A percentile compares a stretch with the other conserved stretches of the same genome.
Conservation (phyloP, 2,797 vertebrate species). For the Tenualosa ilisha region DNA sequence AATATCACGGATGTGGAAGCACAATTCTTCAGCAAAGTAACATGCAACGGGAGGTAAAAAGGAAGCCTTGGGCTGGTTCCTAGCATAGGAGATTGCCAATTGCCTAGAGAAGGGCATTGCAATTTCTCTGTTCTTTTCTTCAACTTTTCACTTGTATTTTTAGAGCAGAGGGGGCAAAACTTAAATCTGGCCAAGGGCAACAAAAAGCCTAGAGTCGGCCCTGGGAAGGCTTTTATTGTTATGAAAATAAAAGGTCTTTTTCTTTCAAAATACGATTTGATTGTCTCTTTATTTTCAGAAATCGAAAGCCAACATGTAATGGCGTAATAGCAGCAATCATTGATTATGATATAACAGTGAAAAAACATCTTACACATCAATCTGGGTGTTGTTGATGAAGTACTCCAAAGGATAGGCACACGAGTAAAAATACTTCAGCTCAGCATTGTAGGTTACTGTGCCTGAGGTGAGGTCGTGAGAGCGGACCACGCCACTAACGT, state of each 20-base stretch:
- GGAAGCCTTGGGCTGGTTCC: too few relatives aligned
- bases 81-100: too few relatives aligned
- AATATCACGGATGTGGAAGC: neutral
- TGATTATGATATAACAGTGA: neutral
- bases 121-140: too few relatives aligned
- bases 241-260: too few relatives aligned
- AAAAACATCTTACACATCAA: conserved; percentile 70
- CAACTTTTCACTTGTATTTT: too few relatives aligned
- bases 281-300: neutral
- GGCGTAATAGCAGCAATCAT: neutral
- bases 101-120: too few relatives aligned
- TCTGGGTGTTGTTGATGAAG: conserved; percentile 72
- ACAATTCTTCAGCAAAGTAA: neutral
- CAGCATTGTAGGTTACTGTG: conserved; percentile 67
- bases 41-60: too few relatives aligned
- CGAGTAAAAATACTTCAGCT: conserved; percentile 73
- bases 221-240: too few relatives aligned
- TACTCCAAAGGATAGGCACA: conserved; percentile 76
- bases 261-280: neutral
- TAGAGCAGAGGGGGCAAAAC: too few relatives aligned
- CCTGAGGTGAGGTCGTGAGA: conserved; percentile 64
- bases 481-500: conserved; percentile 68
- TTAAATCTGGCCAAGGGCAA: too few relatives aligned
- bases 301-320: neutral
- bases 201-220: too few relatives aligned